Base-by-base conservation (phyloP, 2,888 invertebrate genomes). In the Rambutsinella grinnellia region DNA sequence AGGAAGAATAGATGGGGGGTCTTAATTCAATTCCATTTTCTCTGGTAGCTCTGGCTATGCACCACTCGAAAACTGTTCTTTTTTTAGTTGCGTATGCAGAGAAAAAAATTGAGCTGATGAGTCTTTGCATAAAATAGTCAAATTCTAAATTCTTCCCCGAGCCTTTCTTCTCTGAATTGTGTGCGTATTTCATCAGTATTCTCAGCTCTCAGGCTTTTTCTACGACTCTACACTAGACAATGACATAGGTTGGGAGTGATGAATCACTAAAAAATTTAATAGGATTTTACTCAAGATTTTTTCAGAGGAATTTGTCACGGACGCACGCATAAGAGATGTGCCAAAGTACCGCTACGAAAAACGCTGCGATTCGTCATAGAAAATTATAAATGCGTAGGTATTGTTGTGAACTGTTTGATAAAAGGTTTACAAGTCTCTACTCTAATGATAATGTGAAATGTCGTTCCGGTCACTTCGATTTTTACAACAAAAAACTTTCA, bases 391-490 rank as follows among this genome's bases (percentile, higher is more conserved):
- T 44, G 21, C 5, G 49, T n/a, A n/a, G n/a, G n/a, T n/a, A n/a
- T n/a, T n/a, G n/a, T n/a, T n/a, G n/a, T n/a, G n/a, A n/a, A n/a
- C n/a, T n/a, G n/a, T n/a, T n/a, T n/a, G n/a, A n/a, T n/a, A n/a
- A n/a, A n/a, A n/a, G n/a, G n/a, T n/a, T n/a, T n/a, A n/a, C n/a
- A n/a, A n/a, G n/a, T n/a, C n/a, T 57, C 17, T 28, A 24, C 28
- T 15, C 27, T 27, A 57, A 15, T 13, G 54, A 21, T 49, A 54
- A 49, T 17, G 49, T n/a, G 44, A 67, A 67, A 61, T 49, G 61
- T 69, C 60, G 69, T 69, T 60, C 60, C 60, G 69, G 69, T 68
- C 68, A 68, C 28, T 15, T 27, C 19, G 36, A 10, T 28, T 65
- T 44, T n/a, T 6, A 17, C 6, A 10, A 26, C n/a, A 10, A 60